Conservation (phyloP, 2,888 invertebrate genomes). For the Hydroisotoma schaefferi region DNA sequence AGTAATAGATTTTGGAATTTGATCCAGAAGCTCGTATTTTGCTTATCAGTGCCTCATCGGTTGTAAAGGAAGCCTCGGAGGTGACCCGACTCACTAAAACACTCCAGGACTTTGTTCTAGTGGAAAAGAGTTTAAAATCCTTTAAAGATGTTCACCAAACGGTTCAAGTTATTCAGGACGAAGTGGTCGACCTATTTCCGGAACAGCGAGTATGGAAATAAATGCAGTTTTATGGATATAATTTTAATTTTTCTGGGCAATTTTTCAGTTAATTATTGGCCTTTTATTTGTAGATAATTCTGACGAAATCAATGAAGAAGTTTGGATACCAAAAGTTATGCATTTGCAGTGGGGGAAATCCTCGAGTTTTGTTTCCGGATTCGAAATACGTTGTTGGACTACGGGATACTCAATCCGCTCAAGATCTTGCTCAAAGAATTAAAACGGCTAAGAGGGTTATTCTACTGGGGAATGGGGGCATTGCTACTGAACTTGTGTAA, state of each 20-base stretch:
- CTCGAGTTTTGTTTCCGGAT: constrained; percentile 67
- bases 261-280: constrained; percentile 8
- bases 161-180: constrained; percentile 60
- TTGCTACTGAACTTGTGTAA: constrained; percentile 89
- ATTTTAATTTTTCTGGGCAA: constrained; percentile 8
- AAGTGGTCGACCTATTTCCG: constrained; percentile 51
- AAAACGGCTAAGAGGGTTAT: constrained; percentile 67
- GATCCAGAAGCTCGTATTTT: constrained; percentile 67
- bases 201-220: constrained; percentile 50
- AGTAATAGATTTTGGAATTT: constrained; percentile 61
- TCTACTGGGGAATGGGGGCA: constrained; percentile 96
- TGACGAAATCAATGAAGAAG: constrained; percentile 57
- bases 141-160: constrained; percentile 64
- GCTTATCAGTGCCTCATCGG: constrained; percentile 76
- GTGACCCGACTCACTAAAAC: constrained; percentile 77
- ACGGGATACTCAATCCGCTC: constrained; percentile 89
- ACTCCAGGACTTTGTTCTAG: constrained; percentile 79
- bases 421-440: constrained; percentile 69
- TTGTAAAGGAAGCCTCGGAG: constrained; percentile 86
- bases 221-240: constrained; percentile 21
- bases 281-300: constrained; percentile 54
- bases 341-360: constrained; percentile 84
- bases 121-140: constrained; percentile 64
- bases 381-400: constrained; percentile 72
- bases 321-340: constrained; percentile 78